Percentiles rank a stretch among this genome's conserved stretches.
These are phyloP conservation scores for Boleophthalmus pectinirostris DNA, from an alignment of 2,113 vertebrate species.

Conservation along the genomic window DNA sequence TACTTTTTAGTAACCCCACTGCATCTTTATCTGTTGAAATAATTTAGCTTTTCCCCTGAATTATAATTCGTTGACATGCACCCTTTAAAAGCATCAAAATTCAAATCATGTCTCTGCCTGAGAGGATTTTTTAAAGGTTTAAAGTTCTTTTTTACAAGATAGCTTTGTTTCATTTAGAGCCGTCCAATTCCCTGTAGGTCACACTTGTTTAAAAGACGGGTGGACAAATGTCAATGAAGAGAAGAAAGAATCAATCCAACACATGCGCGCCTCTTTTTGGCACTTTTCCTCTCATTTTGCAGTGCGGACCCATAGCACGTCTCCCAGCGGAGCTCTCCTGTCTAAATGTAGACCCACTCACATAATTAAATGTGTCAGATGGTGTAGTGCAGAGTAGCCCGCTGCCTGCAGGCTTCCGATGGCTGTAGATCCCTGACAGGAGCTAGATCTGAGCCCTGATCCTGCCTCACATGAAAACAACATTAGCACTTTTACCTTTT, in stretches of 20 bases:
- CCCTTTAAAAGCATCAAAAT: slow-evolving; percentile 1
- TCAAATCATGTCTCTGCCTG: neutral
- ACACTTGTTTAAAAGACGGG: slow-evolving; percentile 33
- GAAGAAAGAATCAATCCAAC: slow-evolving; percentile 49
- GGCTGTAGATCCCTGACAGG: slow-evolving; percentile 60
- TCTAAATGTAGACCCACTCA: slow-evolving; percentile 62
- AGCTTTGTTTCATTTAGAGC: slow-evolving; percentile 29
- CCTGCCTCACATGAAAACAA: slow-evolving; percentile 49
- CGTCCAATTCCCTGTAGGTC: slow-evolving; percentile 13
- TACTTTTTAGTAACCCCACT: neutral
- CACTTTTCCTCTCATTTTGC: slow-evolving; percentile 50
- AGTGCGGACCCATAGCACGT: slow-evolving; percentile 38
- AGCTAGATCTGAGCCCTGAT: slow-evolving; percentile 56
- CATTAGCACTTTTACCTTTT: slow-evolving; percentile 46
- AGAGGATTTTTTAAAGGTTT: neutral
- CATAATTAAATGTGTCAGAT: slow-evolving; percentile 74
- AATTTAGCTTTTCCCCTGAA: neutral
- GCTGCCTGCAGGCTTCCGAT: slow-evolving; percentile 53
- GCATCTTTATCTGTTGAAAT: neutral
- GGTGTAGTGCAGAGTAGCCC: slow-evolving; percentile 44
- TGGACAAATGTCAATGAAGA: slow-evolving; percentile 37
- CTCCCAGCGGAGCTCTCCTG: slow-evolving; percentile 56
- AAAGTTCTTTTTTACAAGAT: neutral
- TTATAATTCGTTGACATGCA: neutral
- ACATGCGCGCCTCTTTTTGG: slow-evolving; percentile 43